Conservation (phyloP, 2,113 vertebrate species). For the Hypanus sabinus region DNA sequence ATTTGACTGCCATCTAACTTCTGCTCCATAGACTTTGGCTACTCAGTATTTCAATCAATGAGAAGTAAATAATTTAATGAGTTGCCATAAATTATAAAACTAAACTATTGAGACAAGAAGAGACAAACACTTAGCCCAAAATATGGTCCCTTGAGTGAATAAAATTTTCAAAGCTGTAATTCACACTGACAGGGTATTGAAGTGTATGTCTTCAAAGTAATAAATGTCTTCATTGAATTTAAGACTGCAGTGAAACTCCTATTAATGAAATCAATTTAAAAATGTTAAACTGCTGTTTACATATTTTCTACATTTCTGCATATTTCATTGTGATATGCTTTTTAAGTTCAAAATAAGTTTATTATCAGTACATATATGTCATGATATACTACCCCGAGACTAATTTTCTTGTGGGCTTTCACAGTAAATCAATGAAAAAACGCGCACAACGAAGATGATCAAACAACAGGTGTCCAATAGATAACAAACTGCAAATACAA, state of each 20-base stretch:
- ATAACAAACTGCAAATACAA: too few species aligned
- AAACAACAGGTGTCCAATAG: too few species aligned
- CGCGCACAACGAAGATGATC: too few species aligned
- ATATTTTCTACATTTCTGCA: not conserved
- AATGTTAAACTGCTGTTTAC: constrained; percentile 4
- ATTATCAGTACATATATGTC: too few species aligned
- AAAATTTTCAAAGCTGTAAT: not conserved
- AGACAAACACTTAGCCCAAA: not conserved
- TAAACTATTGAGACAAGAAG: not conserved
- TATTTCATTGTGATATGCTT: not conserved
- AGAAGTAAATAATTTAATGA: constrained; percentile 24
- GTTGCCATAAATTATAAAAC: not conserved
- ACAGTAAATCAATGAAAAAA: too few species aligned
- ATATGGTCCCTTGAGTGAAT: not conserved
- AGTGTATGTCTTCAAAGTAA: not conserved
- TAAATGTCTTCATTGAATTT: constrained; percentile 15
- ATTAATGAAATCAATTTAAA: constrained; percentile 22
- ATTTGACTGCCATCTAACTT: not conserved
- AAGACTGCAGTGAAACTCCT: not conserved
- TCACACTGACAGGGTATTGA: constrained; percentile 19
- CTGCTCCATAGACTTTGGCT: not conserved
- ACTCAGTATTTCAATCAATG: constrained; percentile 11
- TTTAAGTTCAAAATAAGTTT: too few species aligned
- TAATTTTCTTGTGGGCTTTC: too few species aligned
- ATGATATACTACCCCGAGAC: too few species aligned